Evolutionary conservation across 2,888 invertebrate species (phyloP).

Genomic region (Agriotes lineatus): DNA sequence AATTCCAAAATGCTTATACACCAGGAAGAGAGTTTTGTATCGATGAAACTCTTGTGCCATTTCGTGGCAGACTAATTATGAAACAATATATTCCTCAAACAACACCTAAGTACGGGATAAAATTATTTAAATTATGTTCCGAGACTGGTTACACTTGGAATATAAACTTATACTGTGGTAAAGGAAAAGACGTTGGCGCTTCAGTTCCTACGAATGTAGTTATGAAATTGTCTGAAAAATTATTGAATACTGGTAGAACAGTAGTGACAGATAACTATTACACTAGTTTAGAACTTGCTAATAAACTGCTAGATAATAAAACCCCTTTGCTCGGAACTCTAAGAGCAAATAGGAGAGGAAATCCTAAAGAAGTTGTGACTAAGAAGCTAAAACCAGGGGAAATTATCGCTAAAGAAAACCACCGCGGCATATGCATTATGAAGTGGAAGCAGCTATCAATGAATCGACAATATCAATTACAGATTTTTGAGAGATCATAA

Average conservation of each 20-base stretch:
- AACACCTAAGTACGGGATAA: too few relatives aligned
- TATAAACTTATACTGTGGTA: neutral
- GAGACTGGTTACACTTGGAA: neutral
- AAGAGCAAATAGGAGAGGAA: neutral
- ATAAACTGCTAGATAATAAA: slow-evolving; percentile 13
- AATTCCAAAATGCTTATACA: slow-evolving; percentile 24
- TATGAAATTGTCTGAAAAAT: slow-evolving; percentile 33
- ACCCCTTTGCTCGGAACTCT: slow-evolving; percentile 29
- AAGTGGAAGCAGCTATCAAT: slow-evolving; percentile 52
- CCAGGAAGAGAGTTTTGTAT: slow-evolving; percentile 52
- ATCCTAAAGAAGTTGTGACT: neutral
- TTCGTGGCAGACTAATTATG: slow-evolving; percentile 53
- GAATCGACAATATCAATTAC: neutral
- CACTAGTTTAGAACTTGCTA: slow-evolving; percentile 38
- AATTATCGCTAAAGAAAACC: slow-evolving; percentile 48
- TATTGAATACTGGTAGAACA: slow-evolving; percentile 39
- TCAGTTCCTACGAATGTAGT: slow-evolving; percentile 33
- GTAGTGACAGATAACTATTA: slow-evolving; percentile 45
- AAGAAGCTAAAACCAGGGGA: slow-evolving; percentile 49
- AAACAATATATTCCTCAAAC: slow-evolving; percentile 45
- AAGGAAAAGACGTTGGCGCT: neutral
- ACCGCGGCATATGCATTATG: slow-evolving; percentile 45
- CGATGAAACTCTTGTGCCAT: slow-evolving; percentile 56
- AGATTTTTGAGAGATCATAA: slow-evolving; percentile 1
- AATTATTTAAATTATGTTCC: neutral